Evolutionary conservation across 2,888 invertebrate genomes (phyloP).

Genomic region (Lithophane socia): DNA sequence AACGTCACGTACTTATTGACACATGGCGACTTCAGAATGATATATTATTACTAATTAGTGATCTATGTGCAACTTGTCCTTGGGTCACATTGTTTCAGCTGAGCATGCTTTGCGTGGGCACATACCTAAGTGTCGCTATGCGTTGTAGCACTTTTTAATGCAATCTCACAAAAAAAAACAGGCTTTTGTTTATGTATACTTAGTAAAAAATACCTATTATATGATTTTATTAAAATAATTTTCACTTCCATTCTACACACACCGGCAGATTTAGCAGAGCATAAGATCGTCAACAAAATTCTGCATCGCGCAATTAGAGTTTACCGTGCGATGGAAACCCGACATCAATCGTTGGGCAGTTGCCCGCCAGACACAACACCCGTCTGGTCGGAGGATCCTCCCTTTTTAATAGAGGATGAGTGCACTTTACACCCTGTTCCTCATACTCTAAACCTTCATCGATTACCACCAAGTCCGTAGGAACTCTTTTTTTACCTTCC

Average conservation of each 20-base stretch:
- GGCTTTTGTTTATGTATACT: not conserved
- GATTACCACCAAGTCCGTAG: not conserved
- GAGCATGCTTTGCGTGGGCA: constrained; percentile 47
- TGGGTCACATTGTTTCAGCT: constrained; percentile 61
- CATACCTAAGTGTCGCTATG: not conserved
- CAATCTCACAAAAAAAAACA: not conserved
- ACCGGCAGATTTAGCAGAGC: not conserved
- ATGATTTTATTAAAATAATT: not conserved
- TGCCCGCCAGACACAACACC: too few species aligned
- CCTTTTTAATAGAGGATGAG: too few species aligned
- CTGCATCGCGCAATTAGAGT: too few species aligned
- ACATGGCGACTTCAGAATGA: constrained; percentile 1
- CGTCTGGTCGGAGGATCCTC: too few species aligned
- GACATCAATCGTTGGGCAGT: too few species aligned
- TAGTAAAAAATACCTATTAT: not conserved
- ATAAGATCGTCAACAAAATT: not conserved
- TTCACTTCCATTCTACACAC: constrained; percentile 1
- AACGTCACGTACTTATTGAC: constrained; percentile 36
- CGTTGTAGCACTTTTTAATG: constrained; percentile 19
- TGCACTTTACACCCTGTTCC: too few species aligned
- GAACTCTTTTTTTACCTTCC: not conserved
- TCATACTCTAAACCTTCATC: too few species aligned
- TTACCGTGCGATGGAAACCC: too few species aligned
- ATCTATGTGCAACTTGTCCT: constrained; percentile 44
- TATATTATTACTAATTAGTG: constrained; percentile 22